phyloP scores from a whole-genome alignment of 2,888 invertebrate species.

The Toxonevra muliebris region DNA sequence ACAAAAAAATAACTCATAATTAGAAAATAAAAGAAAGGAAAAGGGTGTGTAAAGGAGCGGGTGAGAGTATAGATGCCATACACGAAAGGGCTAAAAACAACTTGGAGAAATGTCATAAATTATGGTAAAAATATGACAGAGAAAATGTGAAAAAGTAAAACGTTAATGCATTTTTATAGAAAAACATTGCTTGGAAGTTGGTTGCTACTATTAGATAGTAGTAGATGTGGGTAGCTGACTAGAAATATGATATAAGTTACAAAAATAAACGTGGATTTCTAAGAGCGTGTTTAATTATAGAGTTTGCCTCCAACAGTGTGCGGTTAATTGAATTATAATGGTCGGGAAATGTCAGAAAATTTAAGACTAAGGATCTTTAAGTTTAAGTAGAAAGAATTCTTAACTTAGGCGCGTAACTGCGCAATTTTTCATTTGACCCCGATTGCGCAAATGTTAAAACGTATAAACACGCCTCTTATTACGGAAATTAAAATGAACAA shows the following conservation, averaged over 20 bases:
- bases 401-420: no score
- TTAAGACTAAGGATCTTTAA: no score
- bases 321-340: slow-evolving; percentile 34
- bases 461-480: no score
- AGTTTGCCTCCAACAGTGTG: slow-evolving; percentile 22
- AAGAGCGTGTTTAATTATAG: slow-evolving; percentile 19
- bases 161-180: slow-evolving; percentile 13
- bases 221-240: neutral
- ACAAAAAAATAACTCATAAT: slow-evolving; percentile 20
- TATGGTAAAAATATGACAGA: slow-evolving; percentile 17
- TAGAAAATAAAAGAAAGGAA: slow-evolving; percentile 6
- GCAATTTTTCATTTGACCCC: no score
- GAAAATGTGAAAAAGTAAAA: neutral
- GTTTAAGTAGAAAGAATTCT: no score
- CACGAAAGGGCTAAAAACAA: no score
- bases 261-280: neutral
- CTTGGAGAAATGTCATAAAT: slow-evolving; percentile 25
- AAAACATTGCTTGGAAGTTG: slow-evolving; percentile 2
- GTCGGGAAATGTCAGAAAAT: neutral
- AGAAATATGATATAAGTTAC: neutral
- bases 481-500: slow-evolving; percentile 14
- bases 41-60: slow-evolving; percentile 11
- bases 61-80: neutral
- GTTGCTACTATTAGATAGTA: slow-evolving; percentile 13
- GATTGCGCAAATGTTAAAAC: no score